Evolutionary conservation across 2,797 vertebrate species (phyloP).

Genomic region (Xyrichtys novacula): DNA sequence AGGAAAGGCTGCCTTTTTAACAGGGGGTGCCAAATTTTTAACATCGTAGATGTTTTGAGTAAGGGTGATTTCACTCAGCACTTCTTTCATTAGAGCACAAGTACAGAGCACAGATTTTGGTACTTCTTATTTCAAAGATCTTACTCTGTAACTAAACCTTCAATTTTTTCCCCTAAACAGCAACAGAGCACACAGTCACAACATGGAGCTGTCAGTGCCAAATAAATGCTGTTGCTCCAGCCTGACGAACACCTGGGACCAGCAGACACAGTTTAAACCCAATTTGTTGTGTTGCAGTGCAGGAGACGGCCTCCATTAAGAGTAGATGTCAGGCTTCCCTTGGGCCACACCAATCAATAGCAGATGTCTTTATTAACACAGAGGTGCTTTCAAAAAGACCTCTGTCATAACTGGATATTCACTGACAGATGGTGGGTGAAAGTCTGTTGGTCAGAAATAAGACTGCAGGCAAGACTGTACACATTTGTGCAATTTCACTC

Average conservation of each 20-base stretch:
- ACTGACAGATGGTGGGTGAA: constrained; percentile 4
- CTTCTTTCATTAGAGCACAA: too few species aligned
- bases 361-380: constrained; percentile 52
- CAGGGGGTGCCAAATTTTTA: too few species aligned
- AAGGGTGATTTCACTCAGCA: too few species aligned
- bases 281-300: constrained; percentile 60
- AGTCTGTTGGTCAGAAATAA: constrained; percentile 1
- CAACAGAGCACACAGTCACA: not conserved
- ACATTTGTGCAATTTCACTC: too few species aligned
- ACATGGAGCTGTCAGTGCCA: constrained; percentile 31
- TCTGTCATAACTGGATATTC: constrained; percentile 25
- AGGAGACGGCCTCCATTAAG: constrained; percentile 57
- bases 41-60: too few species aligned
- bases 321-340: constrained; percentile 32
- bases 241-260: constrained; percentile 44
- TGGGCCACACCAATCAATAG: constrained; percentile 41
- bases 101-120: too few species aligned
- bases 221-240: constrained; percentile 39
- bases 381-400: constrained; percentile 38
- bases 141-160: not conserved
- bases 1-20: too few species aligned
- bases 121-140: too few species aligned
- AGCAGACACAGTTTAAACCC: constrained; percentile 47
- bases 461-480: not conserved
- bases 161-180: not conserved